These are phyloP conservation scores for Schlechtendalia chinensis DNA, from an alignment of 1,140 invertebrate genomes.

Conservation along the genomic window DNA sequence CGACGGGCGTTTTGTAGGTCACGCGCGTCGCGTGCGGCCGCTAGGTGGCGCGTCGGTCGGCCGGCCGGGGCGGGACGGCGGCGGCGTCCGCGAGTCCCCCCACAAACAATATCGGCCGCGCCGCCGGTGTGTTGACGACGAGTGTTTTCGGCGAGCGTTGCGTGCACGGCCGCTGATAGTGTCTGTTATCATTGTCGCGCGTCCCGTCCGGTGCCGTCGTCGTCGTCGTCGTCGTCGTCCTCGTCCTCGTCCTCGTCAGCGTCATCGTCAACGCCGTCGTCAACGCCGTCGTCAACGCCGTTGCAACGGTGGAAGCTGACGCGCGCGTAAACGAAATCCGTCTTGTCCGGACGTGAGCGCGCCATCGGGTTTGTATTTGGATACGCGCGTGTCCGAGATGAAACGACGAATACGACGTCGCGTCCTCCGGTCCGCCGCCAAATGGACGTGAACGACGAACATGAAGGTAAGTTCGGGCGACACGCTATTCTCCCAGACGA, in stretches of 20 bases:
- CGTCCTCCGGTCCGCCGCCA: not conserved
- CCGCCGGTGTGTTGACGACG: conserved; percentile 16
- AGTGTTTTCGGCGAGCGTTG: not conserved
- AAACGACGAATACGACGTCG: not conserved
- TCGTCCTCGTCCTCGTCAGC: too few species aligned
- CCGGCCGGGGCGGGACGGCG: conserved; percentile 15
- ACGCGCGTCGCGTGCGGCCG: not conserved
- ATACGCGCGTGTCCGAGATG: not conserved
- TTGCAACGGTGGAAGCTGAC: too few species aligned
- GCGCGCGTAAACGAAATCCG: not conserved
- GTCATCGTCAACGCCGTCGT: too few species aligned
- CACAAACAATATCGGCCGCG: not conserved
- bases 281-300: too few species aligned
- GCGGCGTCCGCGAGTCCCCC: not conserved
- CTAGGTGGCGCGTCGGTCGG: not conserved
- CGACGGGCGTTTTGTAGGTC: conserved; percentile 22
- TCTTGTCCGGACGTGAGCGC: not conserved
- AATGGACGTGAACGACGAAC: not conserved
- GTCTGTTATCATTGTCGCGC: too few species aligned
- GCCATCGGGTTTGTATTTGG: too few species aligned
- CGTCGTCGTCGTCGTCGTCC: too few species aligned
- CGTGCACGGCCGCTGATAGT: too few species aligned
- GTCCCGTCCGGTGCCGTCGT: too few species aligned
- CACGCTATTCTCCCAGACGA: too few species aligned
- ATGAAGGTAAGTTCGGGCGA: conserved; percentile 11